A percentile compares a stretch with the other conserved stretches of the same genome.
phyloP scores from a whole-genome alignment of 2,113 vertebrate species.

The Passer domesticus region DNA sequence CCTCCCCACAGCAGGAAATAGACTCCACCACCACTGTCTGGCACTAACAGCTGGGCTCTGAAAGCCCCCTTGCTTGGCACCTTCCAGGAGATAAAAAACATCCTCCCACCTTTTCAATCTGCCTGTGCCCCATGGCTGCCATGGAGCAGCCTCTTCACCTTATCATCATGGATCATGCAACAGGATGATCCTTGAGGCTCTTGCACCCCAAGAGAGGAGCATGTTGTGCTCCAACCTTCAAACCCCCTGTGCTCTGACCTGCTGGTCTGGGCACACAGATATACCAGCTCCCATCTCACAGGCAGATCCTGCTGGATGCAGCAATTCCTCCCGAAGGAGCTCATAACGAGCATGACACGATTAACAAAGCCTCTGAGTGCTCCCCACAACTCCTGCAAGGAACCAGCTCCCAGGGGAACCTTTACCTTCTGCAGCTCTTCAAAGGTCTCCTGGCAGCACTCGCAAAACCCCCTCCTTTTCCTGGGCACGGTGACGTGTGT shows the following conservation, averaged over 20 bases:
- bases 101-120: neutral
- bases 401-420: neutral
- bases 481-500: neutral
- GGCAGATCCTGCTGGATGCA: neutral
- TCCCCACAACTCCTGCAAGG: neutral
- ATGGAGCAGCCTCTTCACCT: neutral
- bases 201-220: neutral
- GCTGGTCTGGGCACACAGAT: neutral
- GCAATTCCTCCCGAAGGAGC: neutral
- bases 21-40: neutral
- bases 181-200: neutral
- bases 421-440: constrained; percentile 77
- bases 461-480: constrained; percentile 80
- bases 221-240: accelerated
- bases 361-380: accelerated
- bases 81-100: neutral
- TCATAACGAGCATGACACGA: accelerated
- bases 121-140: neutral
- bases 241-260: neutral
- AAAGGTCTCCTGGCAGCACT: constrained; percentile 84
- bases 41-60: neutral
- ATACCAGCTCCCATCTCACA: accelerated
- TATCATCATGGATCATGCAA: neutral
- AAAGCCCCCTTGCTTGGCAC: neutral
- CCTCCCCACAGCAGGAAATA: neutral